Conservation (phyloP, 2,888 invertebrate genomes). For the Hesperia comma region DNA sequence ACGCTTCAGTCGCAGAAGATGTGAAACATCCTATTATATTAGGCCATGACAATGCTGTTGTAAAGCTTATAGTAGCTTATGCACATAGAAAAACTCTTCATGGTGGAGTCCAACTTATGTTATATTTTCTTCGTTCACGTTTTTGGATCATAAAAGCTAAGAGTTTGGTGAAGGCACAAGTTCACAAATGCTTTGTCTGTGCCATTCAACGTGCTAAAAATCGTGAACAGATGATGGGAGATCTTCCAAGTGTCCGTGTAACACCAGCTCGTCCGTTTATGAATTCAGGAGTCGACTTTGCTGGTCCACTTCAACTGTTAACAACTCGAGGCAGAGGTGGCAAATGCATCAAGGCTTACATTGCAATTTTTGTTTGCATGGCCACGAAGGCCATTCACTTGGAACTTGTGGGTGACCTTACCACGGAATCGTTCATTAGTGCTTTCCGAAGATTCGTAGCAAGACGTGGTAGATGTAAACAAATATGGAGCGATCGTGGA, state of each 20-base stretch:
- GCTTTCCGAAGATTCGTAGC: conserved; percentile 43
- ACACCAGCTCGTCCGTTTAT: conserved; percentile 43
- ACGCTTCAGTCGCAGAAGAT: conserved; percentile 29
- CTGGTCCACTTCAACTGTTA: conserved; percentile 42
- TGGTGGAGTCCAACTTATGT: conserved; percentile 27
- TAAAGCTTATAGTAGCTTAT: conserved; percentile 17
- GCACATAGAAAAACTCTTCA: conserved; percentile 30
- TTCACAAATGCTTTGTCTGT: conserved; percentile 29
- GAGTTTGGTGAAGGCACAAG: conserved; percentile 1
- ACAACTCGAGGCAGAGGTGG: conserved; percentile 42
- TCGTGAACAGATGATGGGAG: conserved; percentile 45
- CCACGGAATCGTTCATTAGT: conserved; percentile 45
- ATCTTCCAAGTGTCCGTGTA: conserved; percentile 41
- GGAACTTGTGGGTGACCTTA: conserved; percentile 50
- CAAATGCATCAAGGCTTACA: conserved; percentile 43
- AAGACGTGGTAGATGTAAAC: conserved; percentile 41
- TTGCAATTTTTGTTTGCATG: conserved; percentile 47
- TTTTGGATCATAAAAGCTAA: conserved; percentile 30
- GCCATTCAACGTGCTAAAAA: conserved; percentile 15
- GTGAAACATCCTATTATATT: conserved; percentile 34
- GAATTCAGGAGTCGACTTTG: conserved; percentile 45
- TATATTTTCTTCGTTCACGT: conserved; percentile 12
- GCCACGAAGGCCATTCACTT: conserved; percentile 49
- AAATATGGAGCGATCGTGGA: conserved; percentile 46
- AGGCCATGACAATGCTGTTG: conserved; percentile 11